Base-by-base conservation (phyloP, 2,797 vertebrate species). In the Anomalospiza imberbis region DNA sequence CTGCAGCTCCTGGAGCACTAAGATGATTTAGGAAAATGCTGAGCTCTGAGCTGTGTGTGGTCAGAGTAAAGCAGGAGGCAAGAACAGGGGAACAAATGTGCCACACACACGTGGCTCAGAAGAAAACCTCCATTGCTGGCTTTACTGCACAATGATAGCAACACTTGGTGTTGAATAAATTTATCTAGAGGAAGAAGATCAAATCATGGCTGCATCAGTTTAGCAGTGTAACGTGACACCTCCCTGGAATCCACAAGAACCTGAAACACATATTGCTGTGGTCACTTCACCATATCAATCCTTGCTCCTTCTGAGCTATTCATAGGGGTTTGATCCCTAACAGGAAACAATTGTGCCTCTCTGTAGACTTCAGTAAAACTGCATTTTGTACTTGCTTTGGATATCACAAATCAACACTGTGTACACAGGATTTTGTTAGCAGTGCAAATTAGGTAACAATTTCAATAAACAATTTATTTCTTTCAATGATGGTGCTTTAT, bases 61-160 rank as follows among this genome's bases (percentile, higher is more conserved):
- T 75, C 70, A 73, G 51, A 80, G 50, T 42, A 73, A 84, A 62
- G 0, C 28, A 76, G 65, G 57, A 79, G 31, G 32, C 40, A 71
- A 75, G 38, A 31, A 18, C 13, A 31, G 50, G 32, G 60, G 34
- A 91, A 50, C 13, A 80, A 63, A 75, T 12, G 17, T 58, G 31
- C 7, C 12, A 11, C 15, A 8, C 12, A 13, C 1, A 0, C 1
- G 0, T 13, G 42, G 47, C 13, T 44, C 47, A 60, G 45, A 80
- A 62, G 40, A 77, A 88, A 84, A 50, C 31, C 13, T 58, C n/a
- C 14, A 8, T 12, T 60, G 18, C 11, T 81, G 53, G 21, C 34
- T 82, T 67, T 34, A 45, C 26, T 38, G 53, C 36, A 62, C 62
- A 54, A 45, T 19, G 34, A 72, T 10, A 36, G 78, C 54, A 84